Conservation (phyloP, 2,888 invertebrate species). For the Harpalus rufipes region DNA sequence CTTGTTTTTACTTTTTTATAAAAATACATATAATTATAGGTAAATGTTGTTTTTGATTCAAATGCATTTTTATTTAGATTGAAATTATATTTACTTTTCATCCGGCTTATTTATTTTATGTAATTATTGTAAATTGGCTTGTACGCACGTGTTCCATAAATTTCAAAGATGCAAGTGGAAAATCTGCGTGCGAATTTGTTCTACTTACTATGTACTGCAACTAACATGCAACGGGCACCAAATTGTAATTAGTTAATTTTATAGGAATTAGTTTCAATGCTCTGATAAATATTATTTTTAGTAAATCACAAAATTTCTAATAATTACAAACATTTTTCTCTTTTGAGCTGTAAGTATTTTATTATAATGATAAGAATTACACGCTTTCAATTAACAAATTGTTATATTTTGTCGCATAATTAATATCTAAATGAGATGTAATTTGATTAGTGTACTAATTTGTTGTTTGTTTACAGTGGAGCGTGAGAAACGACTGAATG, state of each 20-base stretch:
- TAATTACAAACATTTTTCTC: neutral
- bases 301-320: constrained; percentile 23
- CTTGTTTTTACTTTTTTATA: too few relatives aligned
- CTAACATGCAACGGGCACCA: neutral
- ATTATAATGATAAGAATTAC: constrained; percentile 25
- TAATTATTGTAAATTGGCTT: neutral
- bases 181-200: constrained; percentile 5
- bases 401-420: constrained; percentile 13
- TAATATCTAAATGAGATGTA: neutral
- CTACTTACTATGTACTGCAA: neutral
- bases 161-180: neutral
- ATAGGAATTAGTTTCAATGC: constrained; percentile 22
- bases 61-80: too few relatives aligned
- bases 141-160: neutral
- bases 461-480: constrained; percentile 74
- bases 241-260: constrained; percentile 15
- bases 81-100: too few relatives aligned
- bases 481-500: constrained; percentile 74
- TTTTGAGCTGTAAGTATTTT: neutral
- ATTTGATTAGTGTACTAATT: constrained; percentile 20
- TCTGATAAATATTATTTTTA: constrained; percentile 22
- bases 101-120: too few relatives aligned
- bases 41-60: too few relatives aligned
- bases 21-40: too few relatives aligned
- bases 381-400: constrained; percentile 55